Evolutionary conservation across 2,113 vertebrate species (phyloP).

Genomic region (Alosa alosa): DNA sequence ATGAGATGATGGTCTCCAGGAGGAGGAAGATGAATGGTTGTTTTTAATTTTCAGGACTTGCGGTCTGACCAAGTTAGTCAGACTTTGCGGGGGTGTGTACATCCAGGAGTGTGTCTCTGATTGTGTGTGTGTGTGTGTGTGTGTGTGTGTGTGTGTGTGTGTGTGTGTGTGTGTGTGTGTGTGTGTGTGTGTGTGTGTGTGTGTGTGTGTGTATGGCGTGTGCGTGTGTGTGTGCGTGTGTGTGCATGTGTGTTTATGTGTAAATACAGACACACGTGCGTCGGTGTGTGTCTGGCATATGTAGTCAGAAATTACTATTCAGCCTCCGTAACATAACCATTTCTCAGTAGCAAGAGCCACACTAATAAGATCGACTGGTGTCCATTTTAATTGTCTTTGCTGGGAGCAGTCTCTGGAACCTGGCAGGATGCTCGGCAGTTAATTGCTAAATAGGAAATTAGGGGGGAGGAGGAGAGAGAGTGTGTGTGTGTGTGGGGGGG

Average conservation of each 20-base stretch:
- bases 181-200: background rate
- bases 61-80: background rate
- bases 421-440: conserved; percentile 40
- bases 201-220: background rate
- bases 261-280: background rate
- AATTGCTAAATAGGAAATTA: conserved; percentile 47
- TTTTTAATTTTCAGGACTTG: conserved; percentile 12
- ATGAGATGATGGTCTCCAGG: conserved; percentile 5
- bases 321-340: background rate
- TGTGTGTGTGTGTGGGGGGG: background rate
- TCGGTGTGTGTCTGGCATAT: background rate
- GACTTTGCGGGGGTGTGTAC: background rate
- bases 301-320: conserved; percentile 8
- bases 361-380: conserved; percentile 57
- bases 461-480: background rate
- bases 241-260: background rate
- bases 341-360: conserved; percentile 41
- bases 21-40: conserved; percentile 7
- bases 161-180: background rate
- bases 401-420: conserved; percentile 43
- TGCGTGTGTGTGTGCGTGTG: background rate
- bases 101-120: background rate
- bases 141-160: conserved; percentile 11
- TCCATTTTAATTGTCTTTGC: conserved; percentile 57
- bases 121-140: background rate